Evolutionary conservation across 2,888 invertebrate genomes (phyloP).

Genomic region (Aleiodes alternator): DNA sequence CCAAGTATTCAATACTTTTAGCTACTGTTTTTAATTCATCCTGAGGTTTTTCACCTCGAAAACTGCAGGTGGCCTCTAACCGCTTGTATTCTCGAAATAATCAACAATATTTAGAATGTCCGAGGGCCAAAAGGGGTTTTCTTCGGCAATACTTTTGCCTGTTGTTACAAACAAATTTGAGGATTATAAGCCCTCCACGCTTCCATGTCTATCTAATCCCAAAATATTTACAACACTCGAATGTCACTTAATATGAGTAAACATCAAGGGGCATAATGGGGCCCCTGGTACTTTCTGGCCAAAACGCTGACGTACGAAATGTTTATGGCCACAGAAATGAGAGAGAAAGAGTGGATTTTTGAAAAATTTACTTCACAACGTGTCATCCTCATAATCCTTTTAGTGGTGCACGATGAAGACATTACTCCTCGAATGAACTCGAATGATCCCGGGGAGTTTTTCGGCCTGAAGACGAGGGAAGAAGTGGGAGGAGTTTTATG

Average conservation of each 20-base stretch:
- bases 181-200: conserved; percentile 3
- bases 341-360: conserved; percentile 40
- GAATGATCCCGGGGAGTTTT: conserved; percentile 28
- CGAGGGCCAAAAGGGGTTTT: background rate
- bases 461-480: background rate
- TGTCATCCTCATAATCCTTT: conserved; percentile 55
- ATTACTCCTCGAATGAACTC: conserved; percentile 48
- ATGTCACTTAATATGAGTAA: conserved; percentile 50
- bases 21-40: conserved; percentile 20
- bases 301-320: conserved; percentile 11
- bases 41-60: background rate
- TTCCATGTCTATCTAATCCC: conserved; percentile 50
- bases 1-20: conserved; percentile 12
- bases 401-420: conserved; percentile 52
- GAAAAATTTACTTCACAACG: conserved; percentile 45
- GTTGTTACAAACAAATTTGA: background rate
- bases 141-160: no score
- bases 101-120: conserved; percentile 46
- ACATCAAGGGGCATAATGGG: conserved; percentile 44
- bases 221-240: conserved; percentile 60
- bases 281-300: conserved; percentile 12
- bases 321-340: conserved; percentile 6
- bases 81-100: conserved; percentile 30
- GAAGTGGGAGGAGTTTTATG: conserved; percentile 33
- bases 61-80: no score